A percentile compares a stretch with the other conserved stretches of the same genome.
phyloP scores from a whole-genome alignment of 2,113 vertebrate species.

The Saccopteryx bilineata region DNA sequence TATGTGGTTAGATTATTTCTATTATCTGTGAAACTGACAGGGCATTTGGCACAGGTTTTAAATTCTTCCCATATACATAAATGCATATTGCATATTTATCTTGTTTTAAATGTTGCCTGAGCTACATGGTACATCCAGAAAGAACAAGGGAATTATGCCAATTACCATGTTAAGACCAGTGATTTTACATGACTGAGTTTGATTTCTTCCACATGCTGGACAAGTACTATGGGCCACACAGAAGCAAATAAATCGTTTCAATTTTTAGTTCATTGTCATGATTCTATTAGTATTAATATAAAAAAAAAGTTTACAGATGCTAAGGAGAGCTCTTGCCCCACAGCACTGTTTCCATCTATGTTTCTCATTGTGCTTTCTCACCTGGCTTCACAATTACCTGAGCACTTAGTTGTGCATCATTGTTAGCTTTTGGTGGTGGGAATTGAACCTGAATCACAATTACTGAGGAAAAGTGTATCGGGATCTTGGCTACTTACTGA shows the following conservation, averaged over 20 bases:
- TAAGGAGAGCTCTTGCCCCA: constrained; percentile 30
- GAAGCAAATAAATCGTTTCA: background rate
- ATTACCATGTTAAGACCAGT: background rate
- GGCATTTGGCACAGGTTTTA: background rate
- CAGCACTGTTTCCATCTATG: constrained; percentile 57
- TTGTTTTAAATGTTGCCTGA: constrained; percentile 23
- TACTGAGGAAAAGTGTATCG: background rate
- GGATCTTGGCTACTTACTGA: constrained; percentile 85
- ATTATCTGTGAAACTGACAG: background rate
- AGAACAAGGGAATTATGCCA: constrained; percentile 19
- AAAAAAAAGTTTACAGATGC: constrained; percentile 52
- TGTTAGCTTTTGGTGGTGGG: constrained; percentile 61
- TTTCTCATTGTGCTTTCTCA: constrained; percentile 52
- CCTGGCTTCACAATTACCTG: constrained; percentile 53
- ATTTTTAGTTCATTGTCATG: constrained; percentile 21
- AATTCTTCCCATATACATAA: background rate
- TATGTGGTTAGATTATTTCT: background rate
- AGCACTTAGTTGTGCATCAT: constrained; percentile 62
- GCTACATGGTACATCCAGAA: background rate
- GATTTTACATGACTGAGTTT: background rate
- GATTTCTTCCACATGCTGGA: background rate
- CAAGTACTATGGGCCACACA: background rate
- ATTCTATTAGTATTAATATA: constrained; percentile 61
- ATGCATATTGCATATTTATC: background rate
- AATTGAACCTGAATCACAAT: background rate